Percentiles rank a stretch among this genome's conserved stretches.
phyloP scores from a whole-genome alignment of 2,113 vertebrate genomes.

The Lepus timidus region DNA sequence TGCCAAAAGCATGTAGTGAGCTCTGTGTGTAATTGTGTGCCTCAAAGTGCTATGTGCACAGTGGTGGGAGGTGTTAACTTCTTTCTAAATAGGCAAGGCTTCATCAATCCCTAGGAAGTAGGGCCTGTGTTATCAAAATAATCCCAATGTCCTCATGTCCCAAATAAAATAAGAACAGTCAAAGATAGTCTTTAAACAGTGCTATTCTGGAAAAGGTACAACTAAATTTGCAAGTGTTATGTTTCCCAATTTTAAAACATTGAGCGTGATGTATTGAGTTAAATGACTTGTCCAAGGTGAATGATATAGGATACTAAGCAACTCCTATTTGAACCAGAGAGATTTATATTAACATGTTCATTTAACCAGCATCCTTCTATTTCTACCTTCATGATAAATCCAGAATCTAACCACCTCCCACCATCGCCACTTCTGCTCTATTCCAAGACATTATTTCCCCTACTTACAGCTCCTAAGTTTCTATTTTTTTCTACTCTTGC shows the following conservation, averaged over 20 bases:
- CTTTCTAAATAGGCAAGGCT: slow-evolving; percentile 4
- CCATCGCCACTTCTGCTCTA: background rate
- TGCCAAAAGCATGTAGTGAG: background rate
- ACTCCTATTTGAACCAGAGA: background rate
- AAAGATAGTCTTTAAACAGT: background rate
- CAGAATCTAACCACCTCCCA: background rate
- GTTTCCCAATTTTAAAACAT: background rate
- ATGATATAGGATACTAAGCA: background rate
- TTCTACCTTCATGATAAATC: background rate
- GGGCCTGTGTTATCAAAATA: background rate
- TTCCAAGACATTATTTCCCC: background rate
- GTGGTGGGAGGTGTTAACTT: background rate
- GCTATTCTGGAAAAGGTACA: background rate
- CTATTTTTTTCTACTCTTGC: background rate
- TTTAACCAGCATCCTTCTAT: background rate
- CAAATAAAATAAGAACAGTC: background rate
- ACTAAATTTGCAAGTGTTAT: background rate
- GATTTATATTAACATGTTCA: background rate
- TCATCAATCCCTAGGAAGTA: slow-evolving; percentile 18
- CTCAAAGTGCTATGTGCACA: background rate
- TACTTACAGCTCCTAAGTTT: background rate
- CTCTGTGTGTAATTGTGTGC: background rate
- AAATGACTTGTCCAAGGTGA: slow-evolving; percentile 23
- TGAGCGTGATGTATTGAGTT: background rate
- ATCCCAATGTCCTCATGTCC: background rate